Evolutionary conservation across 2,797 vertebrate genomes (phyloP), one percentile per base, ranked within the genome.

Genomic region (Darevskia nairensis): DNA sequence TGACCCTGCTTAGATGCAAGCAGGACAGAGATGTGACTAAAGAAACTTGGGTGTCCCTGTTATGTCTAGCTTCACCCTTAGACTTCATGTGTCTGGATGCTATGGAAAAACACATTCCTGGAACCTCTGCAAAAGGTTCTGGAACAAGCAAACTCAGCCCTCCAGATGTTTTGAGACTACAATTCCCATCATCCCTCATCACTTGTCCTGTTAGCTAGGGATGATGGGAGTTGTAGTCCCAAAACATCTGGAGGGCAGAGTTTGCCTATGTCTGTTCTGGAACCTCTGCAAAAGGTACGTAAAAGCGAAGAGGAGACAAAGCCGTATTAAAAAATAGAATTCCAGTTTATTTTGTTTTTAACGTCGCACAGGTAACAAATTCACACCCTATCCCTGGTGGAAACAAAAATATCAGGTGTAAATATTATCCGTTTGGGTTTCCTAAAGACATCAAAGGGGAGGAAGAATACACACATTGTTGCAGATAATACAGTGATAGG

Each of bases 301-400:
- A 23, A 90, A 83, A 72, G 32, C 71, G 86, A 85, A 59, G 88
- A 90, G 85, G 61, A 80, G 89, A 82, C 71, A n/a, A 39, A n/a
- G 83, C 89, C 89, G 61, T 19, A 88, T 80, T 92, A 91, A 91
- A 85, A 88, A 95, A 78, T 68, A 95, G 93, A 87, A 3, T 89
- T 91, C 86, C 46, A 55, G 25, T 95, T 96, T 96, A 95, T 95
- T 95, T 85, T 81, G 32, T 4, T 94, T 8, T 92, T 90, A 84
- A 50, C 84, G 23, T 88, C 61, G 21, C 64, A 32, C 90, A 55
- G 74, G 68, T 91, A 94, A 92, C 88, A 94, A 93, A 89, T 88
- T 74, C 84, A 89, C 76, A 89, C 29, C 82, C 61, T 86, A 88
- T 32, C 46, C 11, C 85, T 87, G 72, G n/a, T 15, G 19, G 32